These are phyloP conservation scores for Coregonus sp. DNA, from an alignment of 2,797 vertebrate genomes.

Conservation along the genomic window DNA sequence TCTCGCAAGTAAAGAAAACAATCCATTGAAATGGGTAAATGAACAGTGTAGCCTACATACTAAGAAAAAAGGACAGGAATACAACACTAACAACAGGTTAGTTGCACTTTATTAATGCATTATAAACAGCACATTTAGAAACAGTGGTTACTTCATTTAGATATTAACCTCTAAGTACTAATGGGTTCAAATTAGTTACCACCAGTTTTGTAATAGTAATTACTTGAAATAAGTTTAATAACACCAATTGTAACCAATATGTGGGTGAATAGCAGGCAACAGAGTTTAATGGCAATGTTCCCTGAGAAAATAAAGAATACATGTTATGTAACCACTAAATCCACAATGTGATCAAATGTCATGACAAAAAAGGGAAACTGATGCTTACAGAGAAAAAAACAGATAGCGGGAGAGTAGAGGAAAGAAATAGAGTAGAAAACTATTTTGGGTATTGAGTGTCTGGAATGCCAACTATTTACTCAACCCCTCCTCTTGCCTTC, in stretches of 20 bases:
- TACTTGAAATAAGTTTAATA: no score
- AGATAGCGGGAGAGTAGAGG: conserved; percentile 13
- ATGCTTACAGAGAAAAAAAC: conserved; percentile 32
- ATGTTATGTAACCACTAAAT: conserved; percentile 2
- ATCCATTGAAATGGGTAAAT: not conserved
- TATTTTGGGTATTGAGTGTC: conserved; percentile 69
- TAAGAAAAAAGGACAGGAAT: not conserved
- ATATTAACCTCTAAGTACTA: not conserved
- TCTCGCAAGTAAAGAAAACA: conserved; percentile 6
- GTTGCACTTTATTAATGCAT: no score
- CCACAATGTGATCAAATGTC: conserved; percentile 26
- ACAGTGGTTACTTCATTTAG: not conserved
- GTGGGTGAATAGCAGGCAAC: not conserved
- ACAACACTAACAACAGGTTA: no score
- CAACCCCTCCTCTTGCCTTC: conserved; percentile 22
- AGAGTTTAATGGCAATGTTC: no score
- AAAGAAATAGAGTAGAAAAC: conserved; percentile 41
- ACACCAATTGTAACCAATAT: no score
- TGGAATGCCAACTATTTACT: conserved; percentile 72
- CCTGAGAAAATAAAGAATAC: not conserved
- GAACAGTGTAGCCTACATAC: not conserved
- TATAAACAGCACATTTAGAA: no score
- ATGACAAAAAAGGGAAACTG: conserved; percentile 19
- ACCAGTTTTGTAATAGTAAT: no score
- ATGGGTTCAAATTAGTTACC: not conserved